Base-by-base conservation (phyloP, 2,888 invertebrate species). In the Clusia tigrina region DNA sequence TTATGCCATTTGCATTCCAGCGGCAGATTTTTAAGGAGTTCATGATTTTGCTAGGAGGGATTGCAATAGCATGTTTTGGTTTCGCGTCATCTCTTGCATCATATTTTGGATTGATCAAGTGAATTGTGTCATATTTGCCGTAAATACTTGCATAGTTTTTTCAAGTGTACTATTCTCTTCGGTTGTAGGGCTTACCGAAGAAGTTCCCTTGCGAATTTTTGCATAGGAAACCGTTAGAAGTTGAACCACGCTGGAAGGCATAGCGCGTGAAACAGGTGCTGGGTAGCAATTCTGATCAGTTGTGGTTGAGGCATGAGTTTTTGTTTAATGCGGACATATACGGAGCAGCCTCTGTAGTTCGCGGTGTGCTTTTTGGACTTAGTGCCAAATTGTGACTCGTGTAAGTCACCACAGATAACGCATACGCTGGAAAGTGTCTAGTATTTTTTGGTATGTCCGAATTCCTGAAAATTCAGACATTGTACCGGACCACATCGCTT, bases 101-200 rank as follows among this genome's bases (percentile, higher is more conserved):
- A 63, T n/a, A 23, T 25, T 54, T 58, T 48, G 17, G 54, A 63
- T 38, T 63, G 42, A 10, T 23, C 1, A 32, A 46, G 22, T 46
- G 53, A 62, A 42, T 60, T 32, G 38, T 18, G 32, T 9, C 60
- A 52, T 62, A 58, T 52, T 63, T 56, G 22, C 63, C 55, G 1
- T 65, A 58, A 46, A 59, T 65, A 25, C 65, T 60, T 24, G 60
- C 48, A 15, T 62, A 58, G 20, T 60, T 32, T 32, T 32, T 12
- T 32, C 32, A 6, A 32, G 12, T 12, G 6, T 32, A 12, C 12
- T 12, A 32, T 32, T 32, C 12, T 32, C 6, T 12, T 32, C 6
- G 12, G 6, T 32, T 9, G 32, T 32, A 9, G 32, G 32, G 12
- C 6, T 9, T 9, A 32, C 32, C 12, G 32, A 9, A 32, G 32